phyloP scores from a whole-genome alignment of 2,113 vertebrate genomes.

The Cebidichthys violaceus region DNA sequence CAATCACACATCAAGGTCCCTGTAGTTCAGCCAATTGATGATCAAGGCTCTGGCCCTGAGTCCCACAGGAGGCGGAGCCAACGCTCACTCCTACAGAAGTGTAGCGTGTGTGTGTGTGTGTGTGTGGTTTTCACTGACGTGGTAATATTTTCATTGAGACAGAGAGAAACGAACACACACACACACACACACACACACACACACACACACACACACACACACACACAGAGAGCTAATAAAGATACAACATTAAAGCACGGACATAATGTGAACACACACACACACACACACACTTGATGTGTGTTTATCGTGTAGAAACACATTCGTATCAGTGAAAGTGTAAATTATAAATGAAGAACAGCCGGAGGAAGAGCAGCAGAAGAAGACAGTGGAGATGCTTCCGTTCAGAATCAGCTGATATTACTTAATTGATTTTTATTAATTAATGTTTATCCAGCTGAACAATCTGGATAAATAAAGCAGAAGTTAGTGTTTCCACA shows the following conservation, averaged over 20 bases:
- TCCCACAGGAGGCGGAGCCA: constrained; percentile 48
- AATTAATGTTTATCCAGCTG: background rate
- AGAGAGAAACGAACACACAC: constrained; percentile 12
- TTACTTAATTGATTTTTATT: background rate
- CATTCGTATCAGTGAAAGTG: constrained; percentile 30
- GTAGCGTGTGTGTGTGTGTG: constrained; percentile 4
- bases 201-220: constrained; percentile 10
- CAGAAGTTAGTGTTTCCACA: background rate
- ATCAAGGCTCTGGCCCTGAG: constrained; percentile 52
- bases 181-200: constrained; percentile 12
- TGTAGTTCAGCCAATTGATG: constrained; percentile 54
- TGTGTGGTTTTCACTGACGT: constrained; percentile 22
- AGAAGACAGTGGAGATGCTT: background rate
- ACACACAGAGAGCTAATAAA: constrained; percentile 27
- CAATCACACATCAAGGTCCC: constrained; percentile 61
- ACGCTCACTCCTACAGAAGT: background rate
- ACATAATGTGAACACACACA: constrained; percentile 5
- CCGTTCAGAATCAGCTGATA: background rate
- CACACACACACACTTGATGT: constrained; percentile 27
- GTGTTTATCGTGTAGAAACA: constrained; percentile 40
- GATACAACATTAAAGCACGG: constrained; percentile 28
- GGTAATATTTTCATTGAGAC: constrained; percentile 28
- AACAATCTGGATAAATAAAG: background rate
- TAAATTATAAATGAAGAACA: constrained; percentile 32
- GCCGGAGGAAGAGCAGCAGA: constrained; percentile 7